Evolutionary conservation across 2,797 vertebrate genomes (phyloP).

Genomic region (Gymnodraco acuticeps): DNA sequence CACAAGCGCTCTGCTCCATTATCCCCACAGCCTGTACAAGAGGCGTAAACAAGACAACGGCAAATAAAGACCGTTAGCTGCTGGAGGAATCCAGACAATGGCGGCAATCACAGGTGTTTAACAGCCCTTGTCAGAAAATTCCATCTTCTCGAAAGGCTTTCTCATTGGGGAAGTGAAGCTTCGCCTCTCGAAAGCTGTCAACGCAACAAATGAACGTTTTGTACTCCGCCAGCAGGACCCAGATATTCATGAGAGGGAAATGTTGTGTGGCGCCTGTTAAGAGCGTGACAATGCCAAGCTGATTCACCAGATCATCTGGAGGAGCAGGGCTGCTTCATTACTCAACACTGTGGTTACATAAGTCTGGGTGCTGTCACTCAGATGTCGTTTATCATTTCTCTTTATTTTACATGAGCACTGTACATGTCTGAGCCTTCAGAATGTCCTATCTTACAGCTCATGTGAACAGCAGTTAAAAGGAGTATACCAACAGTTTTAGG

Average conservation of each 20-base stretch:
- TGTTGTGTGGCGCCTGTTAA: slow-evolving; percentile 46
- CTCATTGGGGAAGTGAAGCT: slow-evolving; percentile 55
- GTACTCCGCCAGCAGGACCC: slow-evolving; percentile 54
- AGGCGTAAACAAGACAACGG: slow-evolving; percentile 44
- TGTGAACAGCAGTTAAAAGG: slow-evolving; percentile 17
- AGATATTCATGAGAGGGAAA: slow-evolving; percentile 72
- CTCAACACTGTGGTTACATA: slow-evolving; percentile 41
- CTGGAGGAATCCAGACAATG: slow-evolving; percentile 51
- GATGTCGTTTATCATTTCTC: slow-evolving; percentile 13
- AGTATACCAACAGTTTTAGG: slow-evolving; percentile 16
- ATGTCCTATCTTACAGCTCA: slow-evolving; percentile 22
- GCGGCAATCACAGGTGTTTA: slow-evolving; percentile 75
- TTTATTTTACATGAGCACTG: slow-evolving; percentile 27
- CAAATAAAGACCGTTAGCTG: slow-evolving; percentile 54
- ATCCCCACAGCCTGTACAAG: slow-evolving; percentile 39
- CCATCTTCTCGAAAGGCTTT: slow-evolving; percentile 36
- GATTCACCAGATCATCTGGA: slow-evolving; percentile 69
- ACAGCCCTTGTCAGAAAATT: slow-evolving; percentile 59
- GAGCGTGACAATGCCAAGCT: slow-evolving; percentile 57
- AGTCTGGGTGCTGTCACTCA: slow-evolving; percentile 54
- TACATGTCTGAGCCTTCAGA: slow-evolving; percentile 21
- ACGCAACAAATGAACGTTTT: slow-evolving; percentile 71
- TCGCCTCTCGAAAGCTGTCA: slow-evolving; percentile 68
- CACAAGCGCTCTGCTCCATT: slow-evolving; percentile 49
- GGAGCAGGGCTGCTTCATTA: slow-evolving; percentile 41